Evolutionary conservation across 2,113 vertebrate genomes (phyloP).

Genomic region (Podilymbus podiceps): DNA sequence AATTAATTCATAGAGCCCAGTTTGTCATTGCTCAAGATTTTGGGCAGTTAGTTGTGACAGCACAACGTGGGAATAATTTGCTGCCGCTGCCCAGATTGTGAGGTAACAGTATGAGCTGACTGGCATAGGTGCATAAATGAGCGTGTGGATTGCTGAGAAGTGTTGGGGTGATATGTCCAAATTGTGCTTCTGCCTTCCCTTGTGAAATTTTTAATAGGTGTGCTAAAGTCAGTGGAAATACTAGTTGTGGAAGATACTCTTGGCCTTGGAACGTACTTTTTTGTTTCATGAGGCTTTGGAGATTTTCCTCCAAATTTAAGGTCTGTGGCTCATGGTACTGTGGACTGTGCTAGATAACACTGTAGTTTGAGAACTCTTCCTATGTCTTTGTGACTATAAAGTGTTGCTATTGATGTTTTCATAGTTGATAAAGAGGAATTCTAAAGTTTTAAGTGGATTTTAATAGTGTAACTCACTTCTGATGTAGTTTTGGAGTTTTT

Average conservation of each 20-base stretch:
- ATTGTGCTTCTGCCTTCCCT: neutral
- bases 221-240: neutral
- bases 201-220: neutral
- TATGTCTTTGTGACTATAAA: neutral
- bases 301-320: neutral
- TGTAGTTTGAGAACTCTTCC: neutral
- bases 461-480: neutral
- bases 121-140: neutral
- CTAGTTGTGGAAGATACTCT: neutral
- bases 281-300: neutral
- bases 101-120: neutral
- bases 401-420: neutral
- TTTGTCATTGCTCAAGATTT: neutral
- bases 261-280: neutral
- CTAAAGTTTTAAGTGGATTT: neutral
- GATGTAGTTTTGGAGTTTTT: neutral
- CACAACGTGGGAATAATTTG: neutral
- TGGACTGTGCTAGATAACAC: neutral
- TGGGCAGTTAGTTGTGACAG: neutral
- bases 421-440: neutral
- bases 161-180: neutral
- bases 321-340: neutral
- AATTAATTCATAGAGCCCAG: neutral
- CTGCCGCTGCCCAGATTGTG: neutral
- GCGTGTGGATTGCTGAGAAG: neutral